Base-by-base conservation (phyloP, 1,140 invertebrate genomes). In the Macrosteles quadrilineatus region DNA sequence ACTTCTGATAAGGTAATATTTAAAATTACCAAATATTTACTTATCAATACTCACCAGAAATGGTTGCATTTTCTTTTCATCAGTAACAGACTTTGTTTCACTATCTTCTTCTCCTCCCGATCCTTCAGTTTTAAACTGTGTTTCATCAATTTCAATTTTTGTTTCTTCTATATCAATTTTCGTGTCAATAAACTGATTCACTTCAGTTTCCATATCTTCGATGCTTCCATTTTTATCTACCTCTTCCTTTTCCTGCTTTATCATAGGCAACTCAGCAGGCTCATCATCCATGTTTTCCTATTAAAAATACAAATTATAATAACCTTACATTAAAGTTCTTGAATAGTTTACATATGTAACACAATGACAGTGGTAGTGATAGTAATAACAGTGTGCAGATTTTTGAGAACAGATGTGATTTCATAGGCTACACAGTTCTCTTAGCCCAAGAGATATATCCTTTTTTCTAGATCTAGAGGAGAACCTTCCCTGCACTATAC, bases 21-120 rank as follows among this genome's bases (percentile, higher is more conserved):
- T n/a, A n/a, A n/a, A n/a, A n/a, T n/a, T n/a, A n/a, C n/a, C n/a
- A n/a, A n/a, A n/a, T n/a, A n/a, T n/a, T n/a, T n/a, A n/a, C n/a
- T n/a, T n/a, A n/a, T n/a, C n/a, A 36, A 36, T 36, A 17, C 62
- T 43, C 25, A 66, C 63, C 36, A 45, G 31, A 31, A 66, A 66
- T 78, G 74, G 30, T 78, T 77, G 76, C 50, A 78, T 78, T 45
- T 59, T 75, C 76, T 31, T 75, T 12, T 68, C 50, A 50, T 53
- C 67, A 25, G 40, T 77, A 0, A 79, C 63, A 25, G 78, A 77
- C 0, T 81, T 78, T 0, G 67, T 68, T 12, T 80, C 74, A 67
- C 72, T 67, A 14, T 80, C 73, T 64, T 83, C 80, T 65, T 66
- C 55, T 40, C 66, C 70, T 31, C 73, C 25, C 80, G 74, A 69